Evolutionary conservation across 2,113 vertebrate genomes (phyloP).

Genomic region (Xenus cinereus): DNA sequence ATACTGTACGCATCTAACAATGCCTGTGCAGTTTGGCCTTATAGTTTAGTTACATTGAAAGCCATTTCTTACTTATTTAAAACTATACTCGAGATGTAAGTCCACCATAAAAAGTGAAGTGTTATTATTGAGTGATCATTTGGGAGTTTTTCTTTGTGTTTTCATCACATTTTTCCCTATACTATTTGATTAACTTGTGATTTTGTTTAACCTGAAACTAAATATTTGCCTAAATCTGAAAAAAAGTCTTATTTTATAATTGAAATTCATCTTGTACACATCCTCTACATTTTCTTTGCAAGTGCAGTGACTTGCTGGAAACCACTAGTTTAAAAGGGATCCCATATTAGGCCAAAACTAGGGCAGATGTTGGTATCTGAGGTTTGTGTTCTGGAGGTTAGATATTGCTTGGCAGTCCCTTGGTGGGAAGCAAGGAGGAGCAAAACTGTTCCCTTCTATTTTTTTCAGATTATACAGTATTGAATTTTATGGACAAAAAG

Average conservation of each 20-base stretch:
- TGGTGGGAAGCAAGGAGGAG: neutral
- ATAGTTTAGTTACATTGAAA: neutral
- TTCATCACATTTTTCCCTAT: neutral
- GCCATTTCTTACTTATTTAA: neutral
- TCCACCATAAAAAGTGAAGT: neutral
- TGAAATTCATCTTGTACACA: neutral
- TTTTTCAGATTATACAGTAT: neutral
- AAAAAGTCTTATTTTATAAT: neutral
- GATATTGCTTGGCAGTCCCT: neutral
- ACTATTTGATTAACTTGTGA: neutral
- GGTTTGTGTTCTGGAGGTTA: neutral
- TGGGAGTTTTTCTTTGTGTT: neutral
- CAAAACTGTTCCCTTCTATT: neutral
- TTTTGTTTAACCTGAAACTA: neutral
- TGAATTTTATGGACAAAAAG: neutral
- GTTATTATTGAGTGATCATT: neutral
- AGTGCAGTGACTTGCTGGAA: neutral
- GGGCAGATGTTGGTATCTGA: neutral
- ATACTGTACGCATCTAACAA: neutral
- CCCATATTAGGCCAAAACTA: neutral
- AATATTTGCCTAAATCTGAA: neutral
- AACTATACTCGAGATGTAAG: neutral
- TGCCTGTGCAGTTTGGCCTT: neutral
- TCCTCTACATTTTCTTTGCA: neutral
- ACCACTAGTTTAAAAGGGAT: neutral